These are phyloP conservation scores for Aurelia aurita complex sp. Pacific DNA, from an alignment of 30 jellyfish, hydroid and myxozoan species.

Conservation along the genomic window DNA sequence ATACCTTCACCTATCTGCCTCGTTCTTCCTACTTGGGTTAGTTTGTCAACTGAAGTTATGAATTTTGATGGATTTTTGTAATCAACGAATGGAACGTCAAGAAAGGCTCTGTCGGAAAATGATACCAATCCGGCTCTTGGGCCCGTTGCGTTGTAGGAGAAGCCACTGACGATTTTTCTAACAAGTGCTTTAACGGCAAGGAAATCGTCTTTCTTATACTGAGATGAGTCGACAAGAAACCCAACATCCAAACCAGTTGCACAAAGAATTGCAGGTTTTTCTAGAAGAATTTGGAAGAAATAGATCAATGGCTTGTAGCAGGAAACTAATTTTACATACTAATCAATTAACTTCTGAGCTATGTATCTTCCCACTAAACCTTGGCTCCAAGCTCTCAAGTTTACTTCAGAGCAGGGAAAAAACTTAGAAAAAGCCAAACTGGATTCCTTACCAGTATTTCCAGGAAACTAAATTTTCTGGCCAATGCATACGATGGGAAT, in stretches of 20 bases:
- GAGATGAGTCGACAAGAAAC: slow-evolving; percentile 79
- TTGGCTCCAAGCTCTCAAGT: too few relatives aligned
- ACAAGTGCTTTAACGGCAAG: slow-evolving; percentile 48
- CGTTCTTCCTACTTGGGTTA: slow-evolving; percentile 44
- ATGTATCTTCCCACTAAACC: too few relatives aligned
- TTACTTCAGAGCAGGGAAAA: too few relatives aligned
- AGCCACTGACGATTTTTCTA: slow-evolving; percentile 57
- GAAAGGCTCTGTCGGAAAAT: slow-evolving; percentile 45
- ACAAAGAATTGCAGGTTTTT: slow-evolving; percentile 56
- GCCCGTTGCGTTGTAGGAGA: slow-evolving; percentile 82
- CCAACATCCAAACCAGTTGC: slow-evolving; percentile 69
- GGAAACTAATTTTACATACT: too few relatives aligned
- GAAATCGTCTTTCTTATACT: slow-evolving; percentile 24
- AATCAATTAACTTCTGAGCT: too few relatives aligned
- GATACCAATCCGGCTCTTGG: slow-evolving; percentile 84
- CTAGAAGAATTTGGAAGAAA: not conserved
- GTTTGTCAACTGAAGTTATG: slow-evolving; percentile 63
- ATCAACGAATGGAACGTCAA: slow-evolving; percentile 59
- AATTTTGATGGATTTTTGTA: slow-evolving; percentile 62
- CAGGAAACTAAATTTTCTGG: too few relatives aligned
- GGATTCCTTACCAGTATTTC: too few relatives aligned
- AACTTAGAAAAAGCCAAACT: too few relatives aligned
- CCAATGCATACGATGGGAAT: too few relatives aligned
- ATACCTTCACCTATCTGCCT: slow-evolving; percentile 73
- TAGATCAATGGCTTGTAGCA: too few relatives aligned